Base-by-base conservation (phyloP, 2,113 vertebrate genomes). In the Miniopterus natalensis region DNA sequence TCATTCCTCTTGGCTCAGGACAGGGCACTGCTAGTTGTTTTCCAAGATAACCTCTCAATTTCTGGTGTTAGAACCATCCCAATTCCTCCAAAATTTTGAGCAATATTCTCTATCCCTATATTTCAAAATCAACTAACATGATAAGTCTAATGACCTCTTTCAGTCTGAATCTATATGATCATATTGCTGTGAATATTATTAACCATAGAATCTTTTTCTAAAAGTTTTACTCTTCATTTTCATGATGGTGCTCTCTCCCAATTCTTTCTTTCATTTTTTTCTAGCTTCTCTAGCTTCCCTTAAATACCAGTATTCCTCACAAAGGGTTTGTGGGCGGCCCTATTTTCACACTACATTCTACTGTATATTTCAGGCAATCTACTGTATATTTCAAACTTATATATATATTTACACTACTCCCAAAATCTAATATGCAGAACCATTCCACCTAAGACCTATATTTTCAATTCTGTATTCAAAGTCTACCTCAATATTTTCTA, bases 381-480 rank as follows among this genome's bases (percentile, higher is more conserved):
- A 75, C 36, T 57, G 51, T 45, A 18, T 55, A 83, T 83, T 80
- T 89, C 51, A 90, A n/a, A 31, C 21, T 65, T 31, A 75, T 40
- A 55, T 3, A 25, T 23, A 77, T 10, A 73, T 5, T 17, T 75
- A 27, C 12, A 42, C 8, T 17, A 77, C 3, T 63, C 68, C 42
- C 31, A 42, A 49, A 45, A 94, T 71, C 40, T 83, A 74, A 53
- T 45, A 63, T 86, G 42, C 4, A 8, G 21, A 90, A 89, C 66
- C 1, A 1, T 7, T 79, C 42, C 2, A 85, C 2, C 8, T 73
- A 31, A 59, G 23, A 36, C n/a, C 75, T 71, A 2, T 21, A 68
- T 85, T 80, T 92, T 68, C 49, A 42, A 73, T 49, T 94, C 47
- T 70, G 27, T 90, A 65, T 83, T 90, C 47, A 70, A 65, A 42